A percentile compares a stretch with the other conserved stretches of the same genome.
Conservation (phyloP, 2,797 vertebrate genomes). For the Rhinoraja longicauda region DNA sequence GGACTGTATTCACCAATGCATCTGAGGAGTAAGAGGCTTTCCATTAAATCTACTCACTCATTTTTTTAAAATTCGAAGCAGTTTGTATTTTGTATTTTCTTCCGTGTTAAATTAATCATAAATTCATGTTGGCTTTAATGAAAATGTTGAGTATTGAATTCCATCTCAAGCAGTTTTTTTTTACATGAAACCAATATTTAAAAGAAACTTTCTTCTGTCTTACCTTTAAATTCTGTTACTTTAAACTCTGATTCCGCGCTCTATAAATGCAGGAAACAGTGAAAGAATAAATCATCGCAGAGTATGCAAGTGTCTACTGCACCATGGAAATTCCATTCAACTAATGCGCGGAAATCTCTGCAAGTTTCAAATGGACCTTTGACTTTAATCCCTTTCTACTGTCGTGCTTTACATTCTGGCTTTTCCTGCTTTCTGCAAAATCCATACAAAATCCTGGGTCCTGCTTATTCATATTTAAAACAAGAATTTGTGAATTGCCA, state of each 20-base stretch:
- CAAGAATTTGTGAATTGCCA: background rate
- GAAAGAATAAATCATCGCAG: background rate
- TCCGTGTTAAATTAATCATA: background rate
- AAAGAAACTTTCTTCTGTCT: background rate
- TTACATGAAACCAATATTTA: background rate
- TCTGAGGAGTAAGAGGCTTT: background rate
- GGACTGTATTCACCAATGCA: background rate
- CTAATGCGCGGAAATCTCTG: background rate
- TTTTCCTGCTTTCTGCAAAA: background rate
- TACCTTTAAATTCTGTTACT: background rate
- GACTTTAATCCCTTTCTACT: background rate
- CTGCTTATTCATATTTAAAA: background rate
- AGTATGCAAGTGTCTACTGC: background rate
- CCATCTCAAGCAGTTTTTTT: background rate
- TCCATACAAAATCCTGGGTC: background rate
- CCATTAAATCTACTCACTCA: background rate
- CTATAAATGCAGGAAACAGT: background rate
- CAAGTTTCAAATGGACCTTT: background rate
- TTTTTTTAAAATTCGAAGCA: background rate
- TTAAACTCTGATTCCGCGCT: background rate
- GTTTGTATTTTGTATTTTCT: background rate
- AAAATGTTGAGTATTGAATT: background rate
- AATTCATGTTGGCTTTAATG: background rate
- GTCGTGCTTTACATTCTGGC: background rate
- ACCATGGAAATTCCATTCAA: background rate